These are phyloP conservation scores for Lacerta agilis DNA, from an alignment of 2,797 vertebrate genomes.

Conservation along the genomic window DNA sequence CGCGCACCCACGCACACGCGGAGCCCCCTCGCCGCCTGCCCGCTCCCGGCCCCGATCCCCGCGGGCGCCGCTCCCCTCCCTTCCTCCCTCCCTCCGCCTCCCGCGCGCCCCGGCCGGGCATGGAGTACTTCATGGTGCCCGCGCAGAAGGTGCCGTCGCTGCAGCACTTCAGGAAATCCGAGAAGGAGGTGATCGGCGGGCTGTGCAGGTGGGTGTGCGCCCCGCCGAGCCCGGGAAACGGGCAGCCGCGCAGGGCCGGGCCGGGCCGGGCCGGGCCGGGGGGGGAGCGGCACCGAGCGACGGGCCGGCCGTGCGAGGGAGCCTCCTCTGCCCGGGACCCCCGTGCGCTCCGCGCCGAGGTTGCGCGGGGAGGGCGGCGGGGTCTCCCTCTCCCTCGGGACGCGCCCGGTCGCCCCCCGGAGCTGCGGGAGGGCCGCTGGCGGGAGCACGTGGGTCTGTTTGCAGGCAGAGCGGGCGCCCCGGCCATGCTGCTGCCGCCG, in stretches of 20 bases:
- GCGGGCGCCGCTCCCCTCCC: conserved; percentile 61
- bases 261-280: not conserved
- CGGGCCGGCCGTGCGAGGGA: conserved; percentile 14
- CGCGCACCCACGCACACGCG: conserved; percentile 68
- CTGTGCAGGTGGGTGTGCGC: conserved; percentile 91
- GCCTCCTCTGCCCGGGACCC: conserved; percentile 1
- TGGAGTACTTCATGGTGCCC: conserved; percentile 99
- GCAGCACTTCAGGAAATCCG: conserved; percentile 98
- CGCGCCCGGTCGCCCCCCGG: conserved; percentile 62
- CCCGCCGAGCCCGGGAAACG: not conserved
- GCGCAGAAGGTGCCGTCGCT: conserved; percentile 93
- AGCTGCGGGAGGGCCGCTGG: conserved; percentile 75
- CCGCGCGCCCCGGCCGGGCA: conserved; percentile 71
- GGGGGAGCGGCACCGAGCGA: conserved; percentile 68
- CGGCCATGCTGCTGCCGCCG: conserved; percentile 83
- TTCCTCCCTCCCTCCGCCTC: not conserved
- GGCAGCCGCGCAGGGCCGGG: not conserved
- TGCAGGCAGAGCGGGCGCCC: conserved; percentile 58
- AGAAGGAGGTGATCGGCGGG: conserved; percentile 97
- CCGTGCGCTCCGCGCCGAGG: conserved; percentile 23
- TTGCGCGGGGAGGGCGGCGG: conserved; percentile 58
- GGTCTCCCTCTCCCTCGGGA: conserved; percentile 83
- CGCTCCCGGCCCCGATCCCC: conserved; percentile 65
- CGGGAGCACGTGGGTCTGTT: conserved; percentile 93
- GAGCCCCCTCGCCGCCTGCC: conserved; percentile 83